phyloP scores from a whole-genome alignment of 64 coral and sea anemone species.

The Astreopora myriophthalma region DNA sequence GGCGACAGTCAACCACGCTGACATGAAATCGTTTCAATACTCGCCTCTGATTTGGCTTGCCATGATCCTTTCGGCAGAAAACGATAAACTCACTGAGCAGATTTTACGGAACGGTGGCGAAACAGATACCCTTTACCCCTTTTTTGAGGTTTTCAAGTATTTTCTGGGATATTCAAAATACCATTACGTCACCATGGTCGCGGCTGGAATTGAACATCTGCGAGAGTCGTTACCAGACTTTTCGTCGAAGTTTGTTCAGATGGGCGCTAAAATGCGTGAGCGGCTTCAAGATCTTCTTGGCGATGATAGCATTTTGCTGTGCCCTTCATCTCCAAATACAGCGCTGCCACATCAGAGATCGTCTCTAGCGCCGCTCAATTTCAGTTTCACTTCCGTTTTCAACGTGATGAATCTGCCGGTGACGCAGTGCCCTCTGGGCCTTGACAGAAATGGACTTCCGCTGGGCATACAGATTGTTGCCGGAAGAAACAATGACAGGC shows the following conservation, averaged over 20 bases:
- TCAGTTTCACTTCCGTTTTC: conserved; percentile 87
- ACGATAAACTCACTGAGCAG: conserved; percentile 62
- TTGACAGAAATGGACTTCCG: conserved; percentile 80
- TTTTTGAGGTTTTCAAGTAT: conserved; percentile 86
- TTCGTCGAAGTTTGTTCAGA: conserved; percentile 70
- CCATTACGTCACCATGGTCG: conserved; percentile 78
- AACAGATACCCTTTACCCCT: conserved; percentile 57
- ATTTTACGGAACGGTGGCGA: conserved; percentile 43
- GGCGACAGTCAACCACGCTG: conserved; percentile 46
- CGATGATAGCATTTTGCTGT: conserved; percentile 75
- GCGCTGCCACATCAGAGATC: conserved; percentile 77
- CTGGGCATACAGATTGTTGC: conserved; percentile 92
- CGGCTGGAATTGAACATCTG: conserved; percentile 62
- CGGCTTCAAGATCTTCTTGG: conserved; percentile 77
- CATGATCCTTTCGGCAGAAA: conserved; percentile 56
- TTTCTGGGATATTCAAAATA: conserved; percentile 81
- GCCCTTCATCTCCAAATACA: conserved; percentile 77
- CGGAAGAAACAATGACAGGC: conserved; percentile 81
- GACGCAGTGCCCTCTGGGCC: conserved; percentile 90
- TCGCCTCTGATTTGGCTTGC: conserved; percentile 84
- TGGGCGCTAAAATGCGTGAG: conserved; percentile 67
- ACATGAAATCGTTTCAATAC: conserved; percentile 66
- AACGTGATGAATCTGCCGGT: conserved; percentile 84
- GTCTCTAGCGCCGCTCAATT: conserved; percentile 73
- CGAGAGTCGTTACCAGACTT: conserved; percentile 42